Conservation (phyloP, 2,797 vertebrate species). For the Anabas testudineus region DNA sequence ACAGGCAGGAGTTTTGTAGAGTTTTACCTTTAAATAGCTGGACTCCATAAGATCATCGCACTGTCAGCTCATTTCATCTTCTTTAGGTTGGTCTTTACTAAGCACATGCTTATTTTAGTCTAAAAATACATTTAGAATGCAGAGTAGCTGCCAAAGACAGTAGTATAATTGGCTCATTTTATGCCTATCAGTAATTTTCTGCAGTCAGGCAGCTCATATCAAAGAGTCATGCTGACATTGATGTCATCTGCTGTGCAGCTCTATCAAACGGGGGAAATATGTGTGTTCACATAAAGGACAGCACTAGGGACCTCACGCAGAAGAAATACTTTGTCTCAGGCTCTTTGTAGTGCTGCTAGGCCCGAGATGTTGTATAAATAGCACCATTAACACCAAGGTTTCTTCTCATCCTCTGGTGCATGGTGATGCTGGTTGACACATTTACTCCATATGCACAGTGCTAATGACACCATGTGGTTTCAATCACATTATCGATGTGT, state of each 20-base stretch:
- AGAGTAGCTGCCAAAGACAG: slow-evolving; percentile 10
- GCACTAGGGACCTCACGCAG: slow-evolving; percentile 73
- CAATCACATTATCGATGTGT: slow-evolving; percentile 75
- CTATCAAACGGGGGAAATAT: slow-evolving; percentile 52
- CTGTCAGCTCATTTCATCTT: slow-evolving; percentile 22
- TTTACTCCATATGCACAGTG: slow-evolving; percentile 71
- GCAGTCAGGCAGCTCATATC: slow-evolving; percentile 18
- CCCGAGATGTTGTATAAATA: slow-evolving; percentile 72
- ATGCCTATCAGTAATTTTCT: slow-evolving; percentile 16
- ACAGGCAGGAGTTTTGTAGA: slow-evolving; percentile 33
- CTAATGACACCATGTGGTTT: slow-evolving; percentile 80
- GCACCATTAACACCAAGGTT: slow-evolving; percentile 77
- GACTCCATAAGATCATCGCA: slow-evolving; percentile 35
- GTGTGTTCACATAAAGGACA: slow-evolving; percentile 53
- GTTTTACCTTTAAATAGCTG: slow-evolving; percentile 53
- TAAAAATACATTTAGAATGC: slow-evolving; percentile 11
- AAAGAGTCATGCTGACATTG: slow-evolving; percentile 57
- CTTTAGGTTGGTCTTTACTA: neutral
- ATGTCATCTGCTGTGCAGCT: slow-evolving; percentile 79
- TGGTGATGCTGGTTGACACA: slow-evolving; percentile 69
- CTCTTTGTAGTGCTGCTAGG: slow-evolving; percentile 72
- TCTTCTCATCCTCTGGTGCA: slow-evolving; percentile 54
- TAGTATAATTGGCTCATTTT: slow-evolving; percentile 14
- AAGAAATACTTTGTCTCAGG: slow-evolving; percentile 49
- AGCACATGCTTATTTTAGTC: neutral